Evolutionary conservation across 2,113 vertebrate genomes (phyloP), one percentile per base, ranked within the genome.

Genomic region (Callopanchax toddi): DNA sequence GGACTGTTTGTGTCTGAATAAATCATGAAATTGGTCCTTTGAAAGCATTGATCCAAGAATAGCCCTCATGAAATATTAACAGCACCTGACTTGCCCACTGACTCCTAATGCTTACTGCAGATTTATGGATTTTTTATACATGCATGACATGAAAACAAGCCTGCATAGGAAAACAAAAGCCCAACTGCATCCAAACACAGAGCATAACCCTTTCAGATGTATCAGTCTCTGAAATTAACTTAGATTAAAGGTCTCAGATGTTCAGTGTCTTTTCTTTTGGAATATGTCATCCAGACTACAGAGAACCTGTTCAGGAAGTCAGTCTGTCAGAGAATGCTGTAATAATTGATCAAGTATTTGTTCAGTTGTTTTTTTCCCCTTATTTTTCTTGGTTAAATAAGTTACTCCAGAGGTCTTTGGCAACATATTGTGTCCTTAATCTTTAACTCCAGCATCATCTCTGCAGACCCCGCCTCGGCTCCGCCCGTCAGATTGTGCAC

Each of bases 61-160:
- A 93, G 91, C 90, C 77, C 75, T 85, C 49, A 91, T 95, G 90
- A 95, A 95, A 93, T 94, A 94, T 94, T 94, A 90, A 94, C 91
- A 50, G 32, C 63, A 76, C 71, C 76, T 71, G 64, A 72, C 60
- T 74, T 52, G 48, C 42, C 54, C 54, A 59, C 67, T 53, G 76
- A 86, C 73, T 86, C 71, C 91, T 78, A 87, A 85, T 82, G 87
- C 73, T 70, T 20, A 49, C 82, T 78, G 83, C 83, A 85, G 89
- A 83, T 90, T 81, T 79, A 93, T 91, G 84, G 86, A 80, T 87
- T 79, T 25, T 59, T 84, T 64, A 83, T 80, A 74, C 64, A 49
- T 42, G 66, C 56, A 29, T 45, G n/a, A 63, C 40, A 68, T n/a
- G 25, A 48, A 46, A 61, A 69, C 25, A 13, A 36, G 36, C 11